Base-by-base conservation (phyloP, 1,140 invertebrate genomes). In the Vanessa tameamea region DNA sequence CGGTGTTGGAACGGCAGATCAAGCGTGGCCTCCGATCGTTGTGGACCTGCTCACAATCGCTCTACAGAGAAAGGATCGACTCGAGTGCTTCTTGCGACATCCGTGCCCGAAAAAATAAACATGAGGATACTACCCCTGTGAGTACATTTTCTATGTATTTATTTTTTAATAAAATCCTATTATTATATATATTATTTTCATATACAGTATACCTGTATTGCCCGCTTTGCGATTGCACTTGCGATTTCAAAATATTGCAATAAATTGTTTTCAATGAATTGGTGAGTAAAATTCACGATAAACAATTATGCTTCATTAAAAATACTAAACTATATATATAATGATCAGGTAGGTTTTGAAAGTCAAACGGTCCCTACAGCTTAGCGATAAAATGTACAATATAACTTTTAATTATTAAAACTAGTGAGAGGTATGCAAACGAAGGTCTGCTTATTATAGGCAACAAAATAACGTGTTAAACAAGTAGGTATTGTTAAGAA, bases 101-200 rank as follows among this genome's bases (percentile, higher is more conserved):
- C 75, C 72, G 66, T 76, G 63, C 64, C 74, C 64, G 47, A 72
- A 67, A 77, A 81, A 77, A 83, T 64, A 80, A 86, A 79, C 81
- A 91, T 91, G 89, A 91, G 84, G 79, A 89, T 88, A 69, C 76
- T 89, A 77, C 85, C 86, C 68, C 68, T 92, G 90, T 92, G 72
- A 92, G 90, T 90, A 82, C 67, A 61, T 64, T 77, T 11, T 26
- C 53, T 55, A 47, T 15, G 23, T 69, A 51, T 48, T 23, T 61
- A 61, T 61, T 13, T 37, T 15, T 13, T 61, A n/a, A 7, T 61
- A 14, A 3, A 12, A 26, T 61, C 31, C 26, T 31, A 15, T 9
- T 37, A 37, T n/a, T 15, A 23, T 15, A 20, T 23, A 26, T 23
- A 3, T 67, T 57, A 43, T 47, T 5, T 51, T 68, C 37, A 43